Conservation (phyloP, 2,797 vertebrate genomes). For the Malacoraja senta region DNA sequence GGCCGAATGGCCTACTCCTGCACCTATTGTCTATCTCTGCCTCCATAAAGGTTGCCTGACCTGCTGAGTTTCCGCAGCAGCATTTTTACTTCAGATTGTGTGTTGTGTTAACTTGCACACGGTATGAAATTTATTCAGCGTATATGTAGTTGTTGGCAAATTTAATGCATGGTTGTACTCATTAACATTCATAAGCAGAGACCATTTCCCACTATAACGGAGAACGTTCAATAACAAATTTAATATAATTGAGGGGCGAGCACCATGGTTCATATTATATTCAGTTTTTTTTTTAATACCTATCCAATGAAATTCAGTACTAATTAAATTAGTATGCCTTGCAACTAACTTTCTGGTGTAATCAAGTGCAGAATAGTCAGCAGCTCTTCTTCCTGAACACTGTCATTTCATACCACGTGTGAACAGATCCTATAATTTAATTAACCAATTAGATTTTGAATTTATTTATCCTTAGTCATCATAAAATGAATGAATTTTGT, state of each 20-base stretch:
- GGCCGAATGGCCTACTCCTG: no score
- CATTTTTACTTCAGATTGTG: no score
- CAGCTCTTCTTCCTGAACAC: not conserved
- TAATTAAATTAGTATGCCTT: not conserved
- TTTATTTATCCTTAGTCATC: not conserved
- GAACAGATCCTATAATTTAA: not conserved
- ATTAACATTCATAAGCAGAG: not conserved
- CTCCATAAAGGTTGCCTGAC: no score
- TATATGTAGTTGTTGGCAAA: not conserved
- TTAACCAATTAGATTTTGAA: not conserved
- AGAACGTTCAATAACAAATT: not conserved
- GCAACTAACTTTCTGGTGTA: not conserved
- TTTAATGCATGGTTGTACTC: not conserved
- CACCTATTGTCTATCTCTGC: no score
- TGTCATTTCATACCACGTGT: not conserved
- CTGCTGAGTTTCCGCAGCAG: no score
- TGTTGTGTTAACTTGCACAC: no score
- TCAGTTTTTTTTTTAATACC: not conserved
- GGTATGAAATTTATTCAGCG: not conserved
- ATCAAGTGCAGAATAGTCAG: not conserved
- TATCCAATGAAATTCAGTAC: not conserved
- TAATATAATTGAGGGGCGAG: no score
- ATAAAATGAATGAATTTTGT: slow-evolving; percentile 35
- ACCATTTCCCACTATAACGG: not conserved
- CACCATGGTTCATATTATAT: no score